phyloP scores from a whole-genome alignment of 2,888 invertebrate species.

The Lasioglossum calceatum region DNA sequence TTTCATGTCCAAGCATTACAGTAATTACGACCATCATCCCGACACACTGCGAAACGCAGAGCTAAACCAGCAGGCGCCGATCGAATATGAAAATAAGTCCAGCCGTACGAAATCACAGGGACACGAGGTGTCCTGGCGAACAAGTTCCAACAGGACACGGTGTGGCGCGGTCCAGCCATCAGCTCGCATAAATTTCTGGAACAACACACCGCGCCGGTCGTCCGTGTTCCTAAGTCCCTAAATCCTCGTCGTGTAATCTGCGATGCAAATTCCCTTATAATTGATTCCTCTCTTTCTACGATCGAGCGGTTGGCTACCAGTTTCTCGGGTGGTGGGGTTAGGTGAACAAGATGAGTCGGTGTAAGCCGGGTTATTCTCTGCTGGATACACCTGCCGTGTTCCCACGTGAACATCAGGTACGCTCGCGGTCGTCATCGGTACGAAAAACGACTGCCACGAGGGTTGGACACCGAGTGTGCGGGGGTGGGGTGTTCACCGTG shows the following conservation, averaged over 20 bases:
- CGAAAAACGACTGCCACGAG: conserved; percentile 38
- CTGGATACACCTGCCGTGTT: conserved; percentile 71
- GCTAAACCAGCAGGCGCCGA: background rate
- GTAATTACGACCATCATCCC: background rate
- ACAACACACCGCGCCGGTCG: background rate
- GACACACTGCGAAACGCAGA: background rate
- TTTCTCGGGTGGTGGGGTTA: conserved; percentile 11
- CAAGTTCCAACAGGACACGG: background rate
- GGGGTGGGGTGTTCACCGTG: conserved; percentile 35
- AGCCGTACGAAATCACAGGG: background rate
- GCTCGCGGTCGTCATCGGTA: conserved; percentile 50
- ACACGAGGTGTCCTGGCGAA: background rate
- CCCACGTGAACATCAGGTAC: conserved; percentile 56
- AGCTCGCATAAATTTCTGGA: background rate
- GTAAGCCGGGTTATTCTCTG: conserved; percentile 58
- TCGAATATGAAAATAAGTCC: background rate
- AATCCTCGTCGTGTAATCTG: conserved; percentile 21
- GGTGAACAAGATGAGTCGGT: conserved; percentile 49
- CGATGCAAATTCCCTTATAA: conserved; percentile 35
- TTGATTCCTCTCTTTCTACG: conserved; percentile 46
- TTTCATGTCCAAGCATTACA: background rate
- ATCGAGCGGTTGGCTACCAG: background rate
- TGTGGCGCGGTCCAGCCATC: background rate
- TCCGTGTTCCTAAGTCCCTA: background rate
- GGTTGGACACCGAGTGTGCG: background rate